A percentile compares a stretch with the other conserved stretches of the same genome.
These are phyloP conservation scores for Phylloscopus whistleri DNA, from an alignment of 2,113 vertebrate species.

Conservation along the genomic window DNA sequence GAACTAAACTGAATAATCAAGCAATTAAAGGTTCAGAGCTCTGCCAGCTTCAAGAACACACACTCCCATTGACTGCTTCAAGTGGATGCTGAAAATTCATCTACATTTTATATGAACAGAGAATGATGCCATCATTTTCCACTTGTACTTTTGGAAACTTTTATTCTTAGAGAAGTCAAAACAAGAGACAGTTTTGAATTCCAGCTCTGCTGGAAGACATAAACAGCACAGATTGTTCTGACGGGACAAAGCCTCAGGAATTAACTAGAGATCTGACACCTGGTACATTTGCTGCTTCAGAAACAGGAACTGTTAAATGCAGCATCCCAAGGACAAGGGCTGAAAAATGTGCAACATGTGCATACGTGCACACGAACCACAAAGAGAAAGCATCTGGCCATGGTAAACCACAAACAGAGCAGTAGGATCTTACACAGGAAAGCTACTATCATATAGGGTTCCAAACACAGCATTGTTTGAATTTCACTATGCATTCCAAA, in stretches of 20 bases:
- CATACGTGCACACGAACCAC: background rate
- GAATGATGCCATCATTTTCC: background rate
- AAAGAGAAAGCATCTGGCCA: background rate
- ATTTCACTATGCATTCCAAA: background rate
- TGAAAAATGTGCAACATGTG: background rate
- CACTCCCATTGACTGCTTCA: background rate
- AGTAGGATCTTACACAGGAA: background rate
- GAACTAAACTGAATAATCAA: background rate
- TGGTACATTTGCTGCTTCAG: background rate
- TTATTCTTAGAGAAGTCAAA: background rate
- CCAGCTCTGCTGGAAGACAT: background rate
- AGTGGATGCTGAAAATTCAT: background rate
- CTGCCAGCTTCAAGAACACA: background rate
- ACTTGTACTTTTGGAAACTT: background rate
- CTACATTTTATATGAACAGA: background rate
- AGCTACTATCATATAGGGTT: background rate
- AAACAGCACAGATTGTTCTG: background rate
- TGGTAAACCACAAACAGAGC: background rate
- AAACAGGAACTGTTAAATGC: background rate
- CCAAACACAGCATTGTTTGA: background rate
- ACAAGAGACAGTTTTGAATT: background rate
- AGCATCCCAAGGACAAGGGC: background rate
- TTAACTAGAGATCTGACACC: background rate
- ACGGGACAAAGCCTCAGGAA: accelerated
- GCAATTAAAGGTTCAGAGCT: background rate